Evolutionary conservation across 2,888 invertebrate species (phyloP), one percentile per base, ranked within the genome.

Genomic region (Alentia gelatinosa): DNA sequence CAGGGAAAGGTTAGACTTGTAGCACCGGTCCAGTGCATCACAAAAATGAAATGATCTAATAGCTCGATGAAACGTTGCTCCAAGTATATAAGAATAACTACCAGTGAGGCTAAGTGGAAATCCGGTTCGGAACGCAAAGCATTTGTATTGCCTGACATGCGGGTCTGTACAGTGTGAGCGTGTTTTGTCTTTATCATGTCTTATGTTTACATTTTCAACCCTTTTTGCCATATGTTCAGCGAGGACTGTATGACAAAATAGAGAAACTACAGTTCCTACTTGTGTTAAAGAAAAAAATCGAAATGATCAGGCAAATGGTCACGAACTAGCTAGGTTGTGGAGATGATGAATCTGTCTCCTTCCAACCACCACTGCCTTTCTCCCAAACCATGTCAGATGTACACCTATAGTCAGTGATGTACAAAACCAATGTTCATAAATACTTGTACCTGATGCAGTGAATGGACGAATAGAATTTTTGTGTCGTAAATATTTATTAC

Each of bases 401-500:
- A 74, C 74, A 74, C 4, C 26, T 33, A n/a, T 56, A 33, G 74
- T 26, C 30, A 74, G 74, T 33, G 33, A 33, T 33, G n/a, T 74
- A 26, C 5, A 33, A 33, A 33, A 33, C 15, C n/a, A n/a, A 74
- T 26, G 74, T 33, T 33, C 19, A 3, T 74, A 1, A 5, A 79
- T 79, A 4, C n/a, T 63, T 63, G 63, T 63, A 63, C n/a, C 7
- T 74, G 74, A 35, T 74, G 74, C 79, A 79, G 35, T 37, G 68
- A 30, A 68, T 79, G 79, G 79, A 33, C 37, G 79, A 37, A 12
- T 79, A 79, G 37, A 79, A 37, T 39, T n/a, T 79, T 79, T 79
- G 79, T 79, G 79, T 79, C 79, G 79, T 79, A 26, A 79, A 39
- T 79, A 79, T 79, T 79, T 79, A 79, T 79, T 35, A 79, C 79